Base-by-base conservation (phyloP, 2,888 invertebrate species). In the Leptura quadrifasciata region DNA sequence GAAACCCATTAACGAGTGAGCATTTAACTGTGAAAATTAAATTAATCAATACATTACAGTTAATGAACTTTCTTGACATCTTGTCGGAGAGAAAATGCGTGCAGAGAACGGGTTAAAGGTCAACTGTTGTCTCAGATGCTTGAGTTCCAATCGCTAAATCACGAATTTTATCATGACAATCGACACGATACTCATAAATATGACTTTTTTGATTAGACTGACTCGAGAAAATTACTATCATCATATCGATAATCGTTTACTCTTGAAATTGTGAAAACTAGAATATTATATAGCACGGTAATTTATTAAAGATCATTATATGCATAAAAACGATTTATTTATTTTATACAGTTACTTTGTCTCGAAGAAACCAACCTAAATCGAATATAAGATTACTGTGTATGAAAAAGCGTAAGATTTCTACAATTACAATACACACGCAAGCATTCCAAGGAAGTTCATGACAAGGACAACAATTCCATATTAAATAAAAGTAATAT, bases 11-110 rank as follows among this genome's bases (percentile, higher is more conserved):
- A 35, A 63, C 35, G 35, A 18, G 31, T 27, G n/a, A 17, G 39
- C 35, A 39, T 18, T 35, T 20, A 35, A 63, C 63, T 63, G 63
- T 63, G 35, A 63, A 63, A 63, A 63, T 63, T 63, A 52, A 68
- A 68, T 57, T 55, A 55, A 55, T 54, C 55, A 6, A 54, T 31
- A 31, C 18, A n/a, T 27, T 31, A 31, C 68, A 68, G 31, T 55
- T 31, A 55, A 55, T 57, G 68, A 68, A 57, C 68, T 68, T 27
- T 57, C 64, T 31, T 27, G 31, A 27, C 27, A 31, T 61, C 31
- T 9, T 61, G 60, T 17, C 31, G 9, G 17, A 35, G 39, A 64
- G 35, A 47, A 47, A 64, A 64, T 21, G 64, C 21, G 21, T 39
- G 20, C n/a, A 47, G 15, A 64, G 20, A 21, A n/a, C 4, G 21